Evolutionary conservation across 1,140 invertebrate species (phyloP).

Genomic region (Caerostris extrusa): DNA sequence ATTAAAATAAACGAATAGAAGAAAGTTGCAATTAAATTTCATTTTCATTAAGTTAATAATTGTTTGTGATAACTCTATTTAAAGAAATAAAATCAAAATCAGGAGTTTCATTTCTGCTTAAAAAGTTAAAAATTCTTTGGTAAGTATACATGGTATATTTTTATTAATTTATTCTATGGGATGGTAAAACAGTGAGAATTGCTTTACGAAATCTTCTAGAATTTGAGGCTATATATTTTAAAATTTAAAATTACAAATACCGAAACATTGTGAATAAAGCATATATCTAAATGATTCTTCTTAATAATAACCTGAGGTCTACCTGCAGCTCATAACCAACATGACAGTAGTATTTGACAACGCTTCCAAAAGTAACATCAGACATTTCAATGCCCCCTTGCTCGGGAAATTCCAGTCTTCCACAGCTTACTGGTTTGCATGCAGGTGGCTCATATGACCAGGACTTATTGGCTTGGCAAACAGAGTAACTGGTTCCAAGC

Average conservation of each 20-base stretch:
- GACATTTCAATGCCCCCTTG: constrained; percentile 78
- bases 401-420: constrained; percentile 74
- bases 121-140: too few species aligned
- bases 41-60: too few species aligned
- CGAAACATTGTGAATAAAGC: neutral
- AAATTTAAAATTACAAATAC: too few species aligned
- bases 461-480: constrained; percentile 79
- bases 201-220: too few species aligned
- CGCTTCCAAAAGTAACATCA: constrained; percentile 73
- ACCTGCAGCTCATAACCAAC: constrained; percentile 78
- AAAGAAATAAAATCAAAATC: too few species aligned
- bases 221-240: too few species aligned
- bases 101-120: too few species aligned
- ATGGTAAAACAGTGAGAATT: too few species aligned
- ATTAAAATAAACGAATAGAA: too few species aligned
- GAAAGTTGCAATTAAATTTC: too few species aligned
- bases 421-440: constrained; percentile 79
- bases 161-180: neutral
- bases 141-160: too few species aligned
- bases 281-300: neutral
- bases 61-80: too few species aligned
- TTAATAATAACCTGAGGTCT: constrained; percentile 11
- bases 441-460: constrained; percentile 80
- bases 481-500: constrained; percentile 77
- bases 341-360: constrained; percentile 78